phyloP scores from a whole-genome alignment of 2,113 vertebrate genomes.

The Laterallus jamaicensis region DNA sequence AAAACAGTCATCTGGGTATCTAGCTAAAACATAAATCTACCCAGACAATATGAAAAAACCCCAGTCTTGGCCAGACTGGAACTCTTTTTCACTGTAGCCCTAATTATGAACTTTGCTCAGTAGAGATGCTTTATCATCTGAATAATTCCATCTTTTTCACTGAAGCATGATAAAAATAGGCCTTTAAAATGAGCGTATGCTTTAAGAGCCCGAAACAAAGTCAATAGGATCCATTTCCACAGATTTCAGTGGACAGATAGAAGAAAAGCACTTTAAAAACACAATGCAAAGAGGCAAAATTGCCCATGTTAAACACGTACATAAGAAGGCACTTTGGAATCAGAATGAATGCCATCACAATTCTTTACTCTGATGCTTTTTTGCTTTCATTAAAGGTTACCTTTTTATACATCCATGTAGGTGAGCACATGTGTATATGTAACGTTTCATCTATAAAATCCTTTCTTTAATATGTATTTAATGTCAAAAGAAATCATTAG shows the following conservation, averaged over 20 bases:
- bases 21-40: neutral
- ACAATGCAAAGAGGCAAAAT: neutral
- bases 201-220: neutral
- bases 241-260: neutral
- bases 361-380: neutral
- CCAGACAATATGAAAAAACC: neutral
- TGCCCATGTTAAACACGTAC: neutral
- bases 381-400: neutral
- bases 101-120: neutral
- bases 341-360: neutral
- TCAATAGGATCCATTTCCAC: neutral
- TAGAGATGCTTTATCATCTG: neutral
- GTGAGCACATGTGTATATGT: neutral
- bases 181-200: neutral
- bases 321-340: rapidly evolving
- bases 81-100: neutral
- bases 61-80: neutral
- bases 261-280: neutral
- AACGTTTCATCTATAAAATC: neutral
- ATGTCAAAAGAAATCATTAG: neutral
- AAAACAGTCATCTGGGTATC: neutral
- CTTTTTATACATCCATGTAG: neutral
- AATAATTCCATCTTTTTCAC: neutral
- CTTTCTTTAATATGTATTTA: neutral
- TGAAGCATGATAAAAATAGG: neutral